These are phyloP conservation scores for Drosophila melanogaster DNA, from an alignment of 1,140 invertebrate genomes.

Conservation along the genomic window Release_6_plus_ISO1_MT NC_004354.4:9852001-9852500, in stretches of 20 bases:
- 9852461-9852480: slow-evolving; percentile 9
- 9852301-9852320: not conserved
- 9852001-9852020: no score
- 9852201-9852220: not conserved
- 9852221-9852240: not conserved
- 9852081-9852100: not conserved
- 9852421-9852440: slow-evolving; percentile 25
- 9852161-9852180: not conserved
- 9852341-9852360: not conserved
- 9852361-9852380: slow-evolving; percentile 18
- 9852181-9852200: slow-evolving; percentile 1
- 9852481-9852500: not conserved
- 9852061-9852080: no score
- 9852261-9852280: not conserved
- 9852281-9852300: slow-evolving; percentile 2
- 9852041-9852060: no score
- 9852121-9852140: not conserved
- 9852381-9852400: slow-evolving; percentile 26
- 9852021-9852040: no score
- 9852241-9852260: not conserved
- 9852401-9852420: slow-evolving; percentile 18
- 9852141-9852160: not conserved
- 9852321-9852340: no score
- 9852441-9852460: slow-evolving; percentile 23
- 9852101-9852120: not conserved